Evolutionary conservation across 2,113 vertebrate species (phyloP), one percentile per base, ranked within the genome.

Genomic region (Malurus cyaneus): DNA sequence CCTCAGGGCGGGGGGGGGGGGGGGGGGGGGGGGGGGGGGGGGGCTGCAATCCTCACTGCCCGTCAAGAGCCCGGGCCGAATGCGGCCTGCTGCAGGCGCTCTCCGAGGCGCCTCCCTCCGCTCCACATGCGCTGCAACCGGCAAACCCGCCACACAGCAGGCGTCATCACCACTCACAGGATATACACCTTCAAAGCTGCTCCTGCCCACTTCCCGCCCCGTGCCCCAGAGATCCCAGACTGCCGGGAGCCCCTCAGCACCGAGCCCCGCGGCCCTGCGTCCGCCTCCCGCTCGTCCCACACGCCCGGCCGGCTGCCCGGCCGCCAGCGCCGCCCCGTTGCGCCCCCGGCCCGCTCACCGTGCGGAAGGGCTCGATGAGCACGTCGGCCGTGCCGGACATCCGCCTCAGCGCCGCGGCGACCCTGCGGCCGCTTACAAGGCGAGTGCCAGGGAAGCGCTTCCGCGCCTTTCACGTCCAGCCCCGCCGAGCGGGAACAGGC

Each of bases 321-420:
- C 15, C 29, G 41, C n/a, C 62, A 11, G 4, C 36, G 7, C 47
- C 4, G 2, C 54, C 15, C 42, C 24, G 10, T 2, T 2, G 23
- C 31, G 7, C n/a, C 3, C 25, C 14, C 13, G 23, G 12, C 39
- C 18, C 16, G 80, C 98, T 98, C 90, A 99, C 99, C 99, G 93
- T 97, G n/a, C 99, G 98, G 95, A 98, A 99, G 8, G 99, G 98
- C 88, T 99, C 99, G 18, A 99, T 96, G 28, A 99, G 83, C 64
- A 99, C 98, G 80, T 99, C 99, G 0, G 97, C 97, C 44, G n/a
- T n/a, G 23, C 96, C 7, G 78, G n/a, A 98, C 49, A 99, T 92
- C 42, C 97, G 97, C 91, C 87, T 97, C 94, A 99, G 94, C 66
- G 97, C 70, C 2, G 94, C 86, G n/a, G 95, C 95, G 2, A n/a